Evolutionary conservation across 2,888 invertebrate species (phyloP), one percentile per base, ranked within the genome.

Genomic region (Nomada goodeniana): DNA sequence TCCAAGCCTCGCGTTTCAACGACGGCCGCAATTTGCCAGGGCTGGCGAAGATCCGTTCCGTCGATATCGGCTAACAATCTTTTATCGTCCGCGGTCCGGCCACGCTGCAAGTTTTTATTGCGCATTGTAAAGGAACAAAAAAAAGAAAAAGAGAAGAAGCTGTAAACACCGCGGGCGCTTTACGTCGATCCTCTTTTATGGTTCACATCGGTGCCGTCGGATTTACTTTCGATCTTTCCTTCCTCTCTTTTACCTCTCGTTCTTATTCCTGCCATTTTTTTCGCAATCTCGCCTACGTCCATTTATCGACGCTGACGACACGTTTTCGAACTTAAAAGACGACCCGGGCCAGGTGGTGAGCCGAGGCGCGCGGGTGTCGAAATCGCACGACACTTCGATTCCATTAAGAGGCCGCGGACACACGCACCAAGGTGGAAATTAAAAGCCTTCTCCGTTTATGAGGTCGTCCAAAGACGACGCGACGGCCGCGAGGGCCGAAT

Each of bases 31-130:
- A 70, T 71, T 77, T 67, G 23, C 65, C 68, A 2, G 23, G 10
- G 47, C 29, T 68, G 73, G 72, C 65, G 63, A 44, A 57, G 36
- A 68, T 52, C 72, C 57, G 26, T 52, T 68, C 72, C 23, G 15
- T 47, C 61, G 71, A 71, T 72, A 79, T 72, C 79, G 65, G 71
- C 80, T 79, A 80, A 80, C 72, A 79, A 79, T 79, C 71, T 80
- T 80, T 80, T 80, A 80, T 79, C 80, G 67, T 52, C 7, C 36
- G 52, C 18, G 57, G 29, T 2, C 20, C 50, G 57, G 50, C 36
- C 63, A 20, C 44, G 63, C 50, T 9, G 60, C 42, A n/a, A n/a
- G 68, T 60, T 78, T 79, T 79, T 72, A 80, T 79, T 67, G 71
- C 42, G 60, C 20, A 11, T 53, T 73, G 74, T 65, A 67, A 73